phyloP scores from a whole-genome alignment of 2,797 vertebrate genomes.

The Eleutherodactylus coqui region DNA sequence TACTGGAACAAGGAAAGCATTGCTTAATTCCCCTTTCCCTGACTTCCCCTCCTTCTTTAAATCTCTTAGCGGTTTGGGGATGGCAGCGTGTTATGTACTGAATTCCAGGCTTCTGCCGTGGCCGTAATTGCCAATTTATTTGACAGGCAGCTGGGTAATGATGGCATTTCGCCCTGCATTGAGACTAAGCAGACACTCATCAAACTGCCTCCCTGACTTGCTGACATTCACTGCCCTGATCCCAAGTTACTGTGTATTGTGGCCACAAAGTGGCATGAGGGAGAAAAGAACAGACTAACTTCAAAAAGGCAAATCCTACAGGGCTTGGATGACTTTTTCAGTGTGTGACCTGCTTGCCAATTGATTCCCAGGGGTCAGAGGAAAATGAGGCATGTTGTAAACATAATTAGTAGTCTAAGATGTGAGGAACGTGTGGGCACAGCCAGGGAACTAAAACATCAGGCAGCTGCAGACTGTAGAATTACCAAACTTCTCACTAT shows the following conservation, averaged over 20 bases:
- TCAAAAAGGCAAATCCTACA: conserved; percentile 87
- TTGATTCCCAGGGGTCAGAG: conserved; percentile 83
- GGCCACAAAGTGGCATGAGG: conserved; percentile 77
- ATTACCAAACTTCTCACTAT: conserved; percentile 55
- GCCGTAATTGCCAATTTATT: conserved; percentile 99
- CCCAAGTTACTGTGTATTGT: conserved; percentile 80
- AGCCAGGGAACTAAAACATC: conserved; percentile 65
- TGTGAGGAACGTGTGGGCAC: conserved; percentile 72
- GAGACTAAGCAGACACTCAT: conserved; percentile 95
- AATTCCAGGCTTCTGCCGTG: conserved; percentile 86
- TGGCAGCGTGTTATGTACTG: conserved; percentile 96
- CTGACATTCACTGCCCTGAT: conserved; percentile 89
- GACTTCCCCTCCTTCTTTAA: conserved; percentile 70
- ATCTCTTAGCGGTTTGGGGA: conserved; percentile 83
- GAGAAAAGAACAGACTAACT: conserved; percentile 76
- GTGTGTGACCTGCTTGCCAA: conserved; percentile 89
- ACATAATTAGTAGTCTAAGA: conserved; percentile 90
- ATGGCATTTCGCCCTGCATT: conserved; percentile 96
- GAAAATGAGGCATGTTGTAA: conserved; percentile 88
- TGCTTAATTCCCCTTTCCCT: conserved; percentile 72
- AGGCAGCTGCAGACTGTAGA: conserved; percentile 53
- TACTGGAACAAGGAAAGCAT: conserved; percentile 79
- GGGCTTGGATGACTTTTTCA: conserved; percentile 86
- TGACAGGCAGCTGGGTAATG: conserved; percentile 99
- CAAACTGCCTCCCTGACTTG: conserved; percentile 85